Conservation (phyloP, 1,140 invertebrate species). For the Asobara japonica region DNA sequence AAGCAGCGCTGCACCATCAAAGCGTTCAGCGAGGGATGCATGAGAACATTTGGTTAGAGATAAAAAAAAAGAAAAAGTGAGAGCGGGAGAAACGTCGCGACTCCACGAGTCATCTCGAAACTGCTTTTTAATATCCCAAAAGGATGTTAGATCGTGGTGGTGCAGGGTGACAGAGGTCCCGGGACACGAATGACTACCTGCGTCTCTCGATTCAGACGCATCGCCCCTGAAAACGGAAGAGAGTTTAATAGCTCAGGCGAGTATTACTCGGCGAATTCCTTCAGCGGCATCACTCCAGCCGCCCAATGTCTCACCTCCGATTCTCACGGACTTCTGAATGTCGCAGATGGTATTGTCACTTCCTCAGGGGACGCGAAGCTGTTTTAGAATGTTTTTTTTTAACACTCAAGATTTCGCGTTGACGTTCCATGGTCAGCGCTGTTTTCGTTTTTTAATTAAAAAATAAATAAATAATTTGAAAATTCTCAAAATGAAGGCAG, state of each 20-base stretch:
- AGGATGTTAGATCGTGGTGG: constrained; percentile 13
- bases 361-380: too few species aligned
- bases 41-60: neutral
- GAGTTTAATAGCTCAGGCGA: constrained; percentile 39
- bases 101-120: constrained; percentile 35
- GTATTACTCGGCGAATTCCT: constrained; percentile 46
- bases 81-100: constrained; percentile 18
- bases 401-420: too few species aligned
- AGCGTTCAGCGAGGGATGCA: constrained; percentile 1
- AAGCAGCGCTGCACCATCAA: neutral
- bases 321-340: constrained; percentile 22
- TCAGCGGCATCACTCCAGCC: neutral
- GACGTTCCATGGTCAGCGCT: too few species aligned
- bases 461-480: too few species aligned
- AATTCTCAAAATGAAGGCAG: too few species aligned
- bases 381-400: too few species aligned
- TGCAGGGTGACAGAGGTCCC: constrained; percentile 15
- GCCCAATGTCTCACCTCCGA: neutral
- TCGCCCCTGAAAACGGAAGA: constrained; percentile 30
- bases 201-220: constrained; percentile 9
- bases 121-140: constrained; percentile 38
- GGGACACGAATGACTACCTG: constrained; percentile 25
- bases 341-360: neutral
- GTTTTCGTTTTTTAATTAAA: too few species aligned
- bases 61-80: constrained; percentile 11